A percentile compares a stretch with the other conserved stretches of the same genome.
These are phyloP conservation scores for Leucophora obtusa DNA, from an alignment of 2,888 invertebrate species.

Conservation along the genomic window DNA sequence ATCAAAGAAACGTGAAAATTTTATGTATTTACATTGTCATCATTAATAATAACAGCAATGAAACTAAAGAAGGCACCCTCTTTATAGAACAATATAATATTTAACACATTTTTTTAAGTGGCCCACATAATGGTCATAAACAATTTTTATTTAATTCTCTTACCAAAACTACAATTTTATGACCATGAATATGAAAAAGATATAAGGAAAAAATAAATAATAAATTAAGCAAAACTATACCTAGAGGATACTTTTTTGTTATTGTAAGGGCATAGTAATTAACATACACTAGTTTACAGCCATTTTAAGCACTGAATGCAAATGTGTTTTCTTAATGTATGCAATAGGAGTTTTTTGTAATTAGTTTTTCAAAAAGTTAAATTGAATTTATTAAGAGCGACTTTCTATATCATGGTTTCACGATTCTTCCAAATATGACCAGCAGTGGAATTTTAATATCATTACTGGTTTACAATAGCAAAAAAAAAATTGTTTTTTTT, in stretches of 20 bases:
- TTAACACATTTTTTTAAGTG: slow-evolving; percentile 56
- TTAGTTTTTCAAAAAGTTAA: no score
- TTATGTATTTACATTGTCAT: slow-evolving; percentile 21
- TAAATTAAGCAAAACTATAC: neutral
- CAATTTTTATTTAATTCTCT: slow-evolving; percentile 36
- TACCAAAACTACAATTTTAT: neutral
- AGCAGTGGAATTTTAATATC: no score
- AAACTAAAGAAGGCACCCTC: slow-evolving; percentile 4
- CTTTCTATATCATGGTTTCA: no score
- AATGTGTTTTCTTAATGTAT: no score
- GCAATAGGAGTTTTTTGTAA: no score
- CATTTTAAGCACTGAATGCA: no score
- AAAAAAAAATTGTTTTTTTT: no score
- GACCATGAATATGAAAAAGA: neutral
- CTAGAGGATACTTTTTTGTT: neutral
- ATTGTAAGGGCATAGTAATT: no score
- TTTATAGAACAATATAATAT: slow-evolving; percentile 24
- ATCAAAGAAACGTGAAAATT: slow-evolving; percentile 33
- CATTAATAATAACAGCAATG: slow-evolving; percentile 5
- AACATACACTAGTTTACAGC: no score
- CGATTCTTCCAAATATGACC: no score
- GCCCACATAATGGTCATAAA: slow-evolving; percentile 47
- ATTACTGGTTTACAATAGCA: no score
- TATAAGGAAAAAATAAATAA: neutral
- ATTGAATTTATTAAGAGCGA: no score